These are phyloP conservation scores for Coremacera marginata DNA, from an alignment of 2,888 invertebrate genomes.

Conservation along the genomic window DNA sequence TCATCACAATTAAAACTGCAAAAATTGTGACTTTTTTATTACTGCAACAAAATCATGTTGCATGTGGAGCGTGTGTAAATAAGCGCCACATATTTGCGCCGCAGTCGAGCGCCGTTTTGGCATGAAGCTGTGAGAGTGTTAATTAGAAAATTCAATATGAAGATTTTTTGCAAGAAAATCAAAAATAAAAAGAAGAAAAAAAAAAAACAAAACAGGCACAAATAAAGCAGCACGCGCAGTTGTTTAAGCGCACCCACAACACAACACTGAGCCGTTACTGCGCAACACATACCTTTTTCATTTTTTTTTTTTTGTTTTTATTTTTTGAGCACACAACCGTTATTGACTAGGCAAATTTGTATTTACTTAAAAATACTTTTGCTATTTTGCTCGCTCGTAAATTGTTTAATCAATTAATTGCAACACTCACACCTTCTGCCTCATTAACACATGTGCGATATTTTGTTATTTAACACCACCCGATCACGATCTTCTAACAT, in stretches of 20 bases:
- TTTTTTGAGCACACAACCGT: neutral
- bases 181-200: too few species aligned
- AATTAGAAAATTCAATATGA: conserved; percentile 12
- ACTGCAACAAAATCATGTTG: conserved; percentile 51
- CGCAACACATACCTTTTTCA: neutral
- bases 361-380: neutral
- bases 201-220: neutral
- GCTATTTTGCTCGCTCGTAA: neutral
- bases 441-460: conserved; percentile 44
- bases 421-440: conserved; percentile 23
- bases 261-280: neutral
- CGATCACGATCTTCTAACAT: conserved; percentile 38
- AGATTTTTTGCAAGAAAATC: neutral
- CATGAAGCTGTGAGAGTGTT: neutral
- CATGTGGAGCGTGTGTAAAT: conserved; percentile 61
- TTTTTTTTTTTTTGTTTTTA: too few species aligned
- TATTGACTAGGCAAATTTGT: neutral
- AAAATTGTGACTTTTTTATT: conserved; percentile 5
- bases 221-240: neutral
- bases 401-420: conserved; percentile 14
- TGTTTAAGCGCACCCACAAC: neutral
- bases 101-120: neutral
- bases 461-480: conserved; percentile 43
- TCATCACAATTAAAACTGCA: conserved; percentile 15
- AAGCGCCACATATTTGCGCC: conserved; percentile 46